phyloP scores from a whole-genome alignment of 2,888 invertebrate species.

The Pristionchus arcanus region DNA sequence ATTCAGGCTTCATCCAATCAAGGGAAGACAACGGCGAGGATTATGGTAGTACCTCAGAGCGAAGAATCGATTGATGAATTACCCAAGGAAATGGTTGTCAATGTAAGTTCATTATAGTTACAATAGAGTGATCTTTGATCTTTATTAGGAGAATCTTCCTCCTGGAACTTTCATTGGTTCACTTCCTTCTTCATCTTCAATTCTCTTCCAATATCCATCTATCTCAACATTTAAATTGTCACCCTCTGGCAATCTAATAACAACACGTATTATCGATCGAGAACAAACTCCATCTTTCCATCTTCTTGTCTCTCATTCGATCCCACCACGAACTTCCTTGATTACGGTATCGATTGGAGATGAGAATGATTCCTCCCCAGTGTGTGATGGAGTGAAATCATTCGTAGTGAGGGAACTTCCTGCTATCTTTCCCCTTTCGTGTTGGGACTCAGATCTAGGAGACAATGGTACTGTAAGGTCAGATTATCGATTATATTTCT shows the following conservation, averaged over 20 bases:
- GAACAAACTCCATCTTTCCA: slow-evolving; percentile 33
- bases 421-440: slow-evolving; percentile 49
- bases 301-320: slow-evolving; percentile 47
- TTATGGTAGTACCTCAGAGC: slow-evolving; percentile 50
- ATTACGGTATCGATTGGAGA: slow-evolving; percentile 54
- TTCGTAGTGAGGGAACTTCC: slow-evolving; percentile 50
- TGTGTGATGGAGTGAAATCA: slow-evolving; percentile 43
- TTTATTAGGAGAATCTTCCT: slow-evolving; percentile 32
- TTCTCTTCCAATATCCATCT: slow-evolving; percentile 36
- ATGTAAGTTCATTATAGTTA: neutral
- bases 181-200: slow-evolving; percentile 36
- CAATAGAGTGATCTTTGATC: neutral
- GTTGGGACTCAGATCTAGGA: slow-evolving; percentile 30
- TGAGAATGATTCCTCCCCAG: slow-evolving; percentile 48
- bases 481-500: neutral
- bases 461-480: slow-evolving; percentile 54
- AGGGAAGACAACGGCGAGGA: slow-evolving; percentile 1
- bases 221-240: neutral
- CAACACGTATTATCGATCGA: slow-evolving; percentile 31
- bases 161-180: slow-evolving; percentile 1
- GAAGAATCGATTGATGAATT: slow-evolving; percentile 34
- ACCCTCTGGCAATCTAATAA: slow-evolving; percentile 16
- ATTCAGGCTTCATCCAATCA: slow-evolving; percentile 46
- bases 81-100: neutral
- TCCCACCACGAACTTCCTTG: slow-evolving; percentile 54